phyloP scores from a whole-genome alignment of 2,113 vertebrate species.

The Paramisgurnus dabryanus region DNA sequence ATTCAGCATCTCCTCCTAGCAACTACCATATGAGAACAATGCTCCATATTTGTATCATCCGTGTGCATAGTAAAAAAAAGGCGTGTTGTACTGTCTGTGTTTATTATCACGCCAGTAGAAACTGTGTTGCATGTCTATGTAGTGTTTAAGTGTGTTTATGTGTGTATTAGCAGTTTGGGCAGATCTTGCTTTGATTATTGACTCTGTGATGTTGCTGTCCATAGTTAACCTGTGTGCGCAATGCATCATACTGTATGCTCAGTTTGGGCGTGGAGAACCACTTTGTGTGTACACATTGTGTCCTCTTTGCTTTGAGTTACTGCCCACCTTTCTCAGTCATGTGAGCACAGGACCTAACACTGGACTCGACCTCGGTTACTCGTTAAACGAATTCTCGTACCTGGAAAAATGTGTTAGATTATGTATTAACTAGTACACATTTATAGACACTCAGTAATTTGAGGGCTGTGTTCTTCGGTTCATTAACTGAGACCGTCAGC shows the following conservation, averaged over 20 bases:
- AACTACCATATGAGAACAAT: not conserved
- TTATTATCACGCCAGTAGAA: not conserved
- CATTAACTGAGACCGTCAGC: conserved; percentile 35
- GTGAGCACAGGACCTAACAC: conserved; percentile 48
- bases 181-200: conserved; percentile 5
- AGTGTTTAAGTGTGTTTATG: conserved; percentile 47
- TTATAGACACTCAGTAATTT: not conserved
- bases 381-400: conserved; percentile 37
- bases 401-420: not conserved
- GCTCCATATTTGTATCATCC: not conserved
- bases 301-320: conserved; percentile 32
- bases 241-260: conserved; percentile 18
- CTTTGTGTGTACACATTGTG: conserved; percentile 47
- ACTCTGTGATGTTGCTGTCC: not conserved
- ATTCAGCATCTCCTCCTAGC: not conserved
- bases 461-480: conserved; percentile 47
- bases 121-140: not conserved
- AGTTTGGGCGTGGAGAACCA: conserved; percentile 51
- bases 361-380: conserved; percentile 47
- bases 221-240: conserved; percentile 25
- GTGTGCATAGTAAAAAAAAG: conserved; percentile 6
- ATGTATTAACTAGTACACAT: conserved; percentile 22
- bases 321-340: conserved; percentile 40
- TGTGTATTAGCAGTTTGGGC: conserved; percentile 54
- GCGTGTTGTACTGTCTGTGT: conserved; percentile 17